Evolutionary conservation across 2,113 vertebrate species (phyloP).

Genomic region (Cavia porcellus): DNA sequence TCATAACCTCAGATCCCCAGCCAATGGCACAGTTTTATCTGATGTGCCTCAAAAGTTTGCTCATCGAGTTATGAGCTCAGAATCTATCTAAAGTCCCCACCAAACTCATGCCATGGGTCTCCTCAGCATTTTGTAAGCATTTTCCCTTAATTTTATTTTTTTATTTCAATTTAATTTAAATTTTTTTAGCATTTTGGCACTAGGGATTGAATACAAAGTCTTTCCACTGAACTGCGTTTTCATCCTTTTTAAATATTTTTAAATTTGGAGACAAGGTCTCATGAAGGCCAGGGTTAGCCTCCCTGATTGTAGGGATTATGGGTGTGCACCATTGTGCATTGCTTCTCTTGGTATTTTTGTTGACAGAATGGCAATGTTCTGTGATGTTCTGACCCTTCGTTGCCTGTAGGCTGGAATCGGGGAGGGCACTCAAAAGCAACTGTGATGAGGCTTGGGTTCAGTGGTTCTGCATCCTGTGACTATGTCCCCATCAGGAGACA

Average conservation of each 20-base stretch:
- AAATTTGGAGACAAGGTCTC: neutral
- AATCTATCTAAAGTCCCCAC: fast-evolving
- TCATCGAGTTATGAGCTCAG: no score
- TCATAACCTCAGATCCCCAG: fast-evolving
- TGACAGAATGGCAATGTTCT: neutral
- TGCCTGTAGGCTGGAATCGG: neutral
- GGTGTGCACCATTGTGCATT: neutral
- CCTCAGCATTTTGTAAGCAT: neutral
- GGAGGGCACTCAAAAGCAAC: neutral
- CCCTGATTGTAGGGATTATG: neutral
- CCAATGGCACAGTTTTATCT: neutral
- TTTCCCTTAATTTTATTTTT: neutral
- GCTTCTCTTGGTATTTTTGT: neutral
- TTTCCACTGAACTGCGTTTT: neutral
- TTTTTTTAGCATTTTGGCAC: neutral
- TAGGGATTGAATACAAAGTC: neutral
- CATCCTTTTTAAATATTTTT: neutral
- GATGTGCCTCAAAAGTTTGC: neutral
- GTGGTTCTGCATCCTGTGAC: fast-evolving
- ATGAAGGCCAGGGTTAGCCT: neutral
- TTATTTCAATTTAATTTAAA: neutral
- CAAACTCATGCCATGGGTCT: neutral
- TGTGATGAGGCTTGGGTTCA: neutral
- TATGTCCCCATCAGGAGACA: neutral
- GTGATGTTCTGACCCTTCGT: neutral